Base-by-base conservation (phyloP, 2,888 invertebrate species). In the Netelia inedita region DNA sequence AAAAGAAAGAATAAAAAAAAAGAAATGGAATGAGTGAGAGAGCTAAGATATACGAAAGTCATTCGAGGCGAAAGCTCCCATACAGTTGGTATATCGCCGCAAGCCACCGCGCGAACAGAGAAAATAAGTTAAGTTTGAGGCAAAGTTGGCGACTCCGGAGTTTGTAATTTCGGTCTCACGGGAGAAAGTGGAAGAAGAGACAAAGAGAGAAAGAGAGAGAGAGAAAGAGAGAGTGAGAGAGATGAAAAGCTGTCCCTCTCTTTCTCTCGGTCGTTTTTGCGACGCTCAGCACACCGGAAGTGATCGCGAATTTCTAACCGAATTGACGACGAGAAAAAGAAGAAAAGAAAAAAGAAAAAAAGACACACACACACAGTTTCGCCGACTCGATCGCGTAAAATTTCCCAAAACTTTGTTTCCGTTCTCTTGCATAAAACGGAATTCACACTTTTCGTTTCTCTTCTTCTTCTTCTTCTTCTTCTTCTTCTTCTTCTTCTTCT, bases 221-320 rank as follows among this genome's bases (percentile, higher is more conserved):
- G 21, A 10, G 55, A 57, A 16, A 59, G 43, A 46, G 55, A 46
- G 28, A 50, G 50, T 9, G 19, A 19, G 43, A 46, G 69, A 28
- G 69, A 55, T 23, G 28, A 11, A 43, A 66, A 43, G 66, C 66
- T 66, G 11, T 66, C 14, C 46, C 66, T 16, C 19, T 43, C 16
- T 43, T 53, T 57, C 14, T 35, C 16, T 35, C 35, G 35, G 35
- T 35, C 35, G 35, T 53, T 21, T 46, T 23, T 55, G 55, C 23
- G 46, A 23, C 69, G n/a, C 55, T 28, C 69, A 53, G 19, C 53
- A 72, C 21, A 72, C 46, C 73, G 61, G 61, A 61, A 74, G 61
- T 71, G 78, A 69, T 63, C 57, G 53, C 63, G 78, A 69, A 71
- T 53, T 71, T 79, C 61, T 69, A 28, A 14, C 9, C 46, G 16